Evolutionary conservation across 2,797 vertebrate genomes (phyloP).

Genomic region (Sebastes ruberrimus): DNA sequence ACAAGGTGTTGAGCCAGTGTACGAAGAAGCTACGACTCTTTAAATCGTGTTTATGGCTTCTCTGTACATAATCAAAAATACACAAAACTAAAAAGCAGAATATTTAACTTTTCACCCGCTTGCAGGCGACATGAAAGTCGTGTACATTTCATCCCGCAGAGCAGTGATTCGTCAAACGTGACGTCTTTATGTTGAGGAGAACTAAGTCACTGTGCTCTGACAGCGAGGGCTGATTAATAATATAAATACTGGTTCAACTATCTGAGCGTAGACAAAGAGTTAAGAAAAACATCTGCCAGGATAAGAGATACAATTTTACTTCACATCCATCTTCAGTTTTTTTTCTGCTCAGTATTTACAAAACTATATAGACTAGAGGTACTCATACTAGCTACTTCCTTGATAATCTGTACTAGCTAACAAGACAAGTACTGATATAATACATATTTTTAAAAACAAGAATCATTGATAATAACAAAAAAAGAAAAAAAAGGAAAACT

Average conservation of each 20-base stretch:
- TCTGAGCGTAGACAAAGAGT: conserved; percentile 71
- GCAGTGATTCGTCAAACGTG: conserved; percentile 2
- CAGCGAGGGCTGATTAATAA: conserved; percentile 31
- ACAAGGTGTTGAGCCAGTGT: conserved; percentile 32
- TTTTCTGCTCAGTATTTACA: conserved; percentile 78
- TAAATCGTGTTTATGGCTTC: conserved; percentile 58
- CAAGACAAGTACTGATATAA: conserved; percentile 80
- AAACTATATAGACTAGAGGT: conserved; percentile 82
- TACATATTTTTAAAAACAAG: conserved; percentile 73
- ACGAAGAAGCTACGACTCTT: conserved; percentile 31
- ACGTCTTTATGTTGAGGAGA: conserved; percentile 6
- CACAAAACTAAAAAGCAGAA: conserved; percentile 49
- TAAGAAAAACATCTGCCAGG: conserved; percentile 63
- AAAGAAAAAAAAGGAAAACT: conserved; percentile 37
- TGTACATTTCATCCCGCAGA: conserved; percentile 10
- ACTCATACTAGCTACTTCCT: conserved; percentile 82
- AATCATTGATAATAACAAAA: conserved; percentile 61
- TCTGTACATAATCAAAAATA: conserved; percentile 55
- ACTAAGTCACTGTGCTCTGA: conserved; percentile 44
- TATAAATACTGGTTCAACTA: conserved; percentile 76
- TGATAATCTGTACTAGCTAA: conserved; percentile 79
- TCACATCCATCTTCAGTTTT: conserved; percentile 72
- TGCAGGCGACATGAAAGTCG: neutral
- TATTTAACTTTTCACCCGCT: conserved; percentile 11
- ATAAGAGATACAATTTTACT: conserved; percentile 67